Conservation (phyloP, 1,140 invertebrate genomes). For the Hesperophylax magnus region DNA sequence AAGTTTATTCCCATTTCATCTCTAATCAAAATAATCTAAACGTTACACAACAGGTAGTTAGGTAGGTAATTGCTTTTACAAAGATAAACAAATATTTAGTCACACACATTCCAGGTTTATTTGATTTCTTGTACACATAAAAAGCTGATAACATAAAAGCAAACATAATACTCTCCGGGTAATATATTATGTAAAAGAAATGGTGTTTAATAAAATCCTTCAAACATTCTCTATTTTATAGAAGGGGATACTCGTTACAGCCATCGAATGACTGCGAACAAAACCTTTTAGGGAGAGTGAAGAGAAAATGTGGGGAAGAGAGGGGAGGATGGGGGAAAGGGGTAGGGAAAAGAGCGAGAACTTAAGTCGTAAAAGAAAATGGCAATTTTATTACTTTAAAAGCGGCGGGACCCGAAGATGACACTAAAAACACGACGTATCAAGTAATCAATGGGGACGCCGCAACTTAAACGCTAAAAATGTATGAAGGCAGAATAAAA, state of each 20-base stretch:
- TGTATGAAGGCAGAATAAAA: constrained; percentile 27
- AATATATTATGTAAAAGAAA: constrained; percentile 11
- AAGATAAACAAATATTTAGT: background rate
- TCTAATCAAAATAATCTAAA: too few relatives aligned
- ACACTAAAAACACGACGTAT: constrained; percentile 41
- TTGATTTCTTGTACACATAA: constrained; percentile 9
- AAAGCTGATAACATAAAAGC: constrained; percentile 3
- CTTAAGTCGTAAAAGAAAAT: constrained; percentile 39
- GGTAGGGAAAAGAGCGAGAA: constrained; percentile 25
- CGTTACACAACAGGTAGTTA: too few relatives aligned
- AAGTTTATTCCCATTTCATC: too few relatives aligned
- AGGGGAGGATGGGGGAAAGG: background rate
- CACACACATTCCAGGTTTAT: background rate
- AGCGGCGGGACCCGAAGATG: constrained; percentile 32
- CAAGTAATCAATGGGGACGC: constrained; percentile 38
- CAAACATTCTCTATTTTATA: background rate
- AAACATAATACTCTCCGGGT: background rate
- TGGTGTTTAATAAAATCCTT: constrained; percentile 10
- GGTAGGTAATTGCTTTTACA: too few relatives aligned
- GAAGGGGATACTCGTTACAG: constrained; percentile 4
- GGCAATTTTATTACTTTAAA: constrained; percentile 41
- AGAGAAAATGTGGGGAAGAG: background rate
- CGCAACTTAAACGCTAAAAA: constrained; percentile 24
- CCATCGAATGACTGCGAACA: constrained; percentile 17
- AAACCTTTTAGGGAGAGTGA: constrained; percentile 32